Evolutionary conservation across 2,797 vertebrate species (phyloP), one percentile per base, ranked within the genome.

Genomic region (Paratrypauchen microcephalus): DNA sequence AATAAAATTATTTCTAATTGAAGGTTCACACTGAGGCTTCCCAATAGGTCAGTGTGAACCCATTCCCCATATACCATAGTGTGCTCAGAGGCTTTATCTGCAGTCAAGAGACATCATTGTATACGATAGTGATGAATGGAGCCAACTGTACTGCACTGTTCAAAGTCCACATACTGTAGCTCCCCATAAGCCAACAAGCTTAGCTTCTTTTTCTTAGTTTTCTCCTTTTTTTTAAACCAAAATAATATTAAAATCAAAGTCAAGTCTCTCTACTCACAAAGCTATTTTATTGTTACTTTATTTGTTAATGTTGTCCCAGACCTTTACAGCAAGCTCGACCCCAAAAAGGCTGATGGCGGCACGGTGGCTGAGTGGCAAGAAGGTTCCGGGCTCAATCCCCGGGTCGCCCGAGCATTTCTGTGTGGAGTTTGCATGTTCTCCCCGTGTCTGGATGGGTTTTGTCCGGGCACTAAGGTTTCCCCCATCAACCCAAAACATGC

Each of bases 1-100:
- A 89, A 89, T 89, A 85, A 83, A 87, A 87, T 91, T 90, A 88
- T 90, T 91, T 87, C 81, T 92, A 91, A 92, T 91, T 91, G 85
- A 91, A 91, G 88, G 82, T 89, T 91, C 81, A 71, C 82, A 85
- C 77, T 68, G 28, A 59, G 60, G 60, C 70, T 62, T 32, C 32
- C 63, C 71, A 61, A 45, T 3, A 69, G 45, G 50, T 63, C 47
- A 68, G 3, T 52, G 45, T 16, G 13, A 47, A 19, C 23, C 39
- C 13, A 19, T 26, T 64, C 61, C 61, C 61, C 23, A 23, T 41
- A 32, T 11, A 23, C 32, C 16, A 16, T 45, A 45, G 61, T 48
- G 24, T 47, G 39, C 39, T 63, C 63, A 48, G 45, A n/a, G 41
- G n/a, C 21, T 39, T 6, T 50, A 41, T 47, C 61, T 23, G 16